phyloP scores from a whole-genome alignment of 2,113 vertebrate genomes.

The Rutilus rutilus region DNA sequence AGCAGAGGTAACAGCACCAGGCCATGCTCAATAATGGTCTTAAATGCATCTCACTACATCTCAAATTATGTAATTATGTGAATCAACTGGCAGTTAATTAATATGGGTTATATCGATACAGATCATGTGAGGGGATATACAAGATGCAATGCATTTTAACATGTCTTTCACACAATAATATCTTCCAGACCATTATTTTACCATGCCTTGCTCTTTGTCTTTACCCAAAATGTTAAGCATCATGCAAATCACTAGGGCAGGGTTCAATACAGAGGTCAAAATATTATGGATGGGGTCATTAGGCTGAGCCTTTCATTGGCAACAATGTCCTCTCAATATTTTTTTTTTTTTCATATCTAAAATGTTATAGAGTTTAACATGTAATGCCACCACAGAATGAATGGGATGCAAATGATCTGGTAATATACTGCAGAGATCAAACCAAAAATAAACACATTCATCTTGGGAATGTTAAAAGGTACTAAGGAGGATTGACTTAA shows the following conservation, averaged over 20 bases:
- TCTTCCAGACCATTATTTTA: constrained; percentile 9
- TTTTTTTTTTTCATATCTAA: not conserved
- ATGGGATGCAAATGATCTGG: constrained; percentile 3
- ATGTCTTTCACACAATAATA: not conserved
- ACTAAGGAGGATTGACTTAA: not conserved
- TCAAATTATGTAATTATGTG: not conserved
- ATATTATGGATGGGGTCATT: constrained; percentile 54
- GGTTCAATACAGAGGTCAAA: constrained; percentile 6
- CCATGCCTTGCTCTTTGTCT: not conserved
- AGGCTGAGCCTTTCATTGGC: constrained; percentile 75
- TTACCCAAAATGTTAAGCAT: constrained; percentile 10
- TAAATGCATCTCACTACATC: not conserved
- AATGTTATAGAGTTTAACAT: not conserved
- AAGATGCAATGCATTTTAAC: not conserved
- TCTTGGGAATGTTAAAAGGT: not conserved
- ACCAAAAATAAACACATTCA: not conserved
- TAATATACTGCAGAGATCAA: not conserved
- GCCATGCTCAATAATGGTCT: constrained; percentile 16
- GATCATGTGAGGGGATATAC: not conserved
- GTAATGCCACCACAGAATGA: constrained; percentile 6
- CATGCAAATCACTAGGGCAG: constrained; percentile 47
- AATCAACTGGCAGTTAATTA: not conserved
- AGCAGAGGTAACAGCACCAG: not conserved
- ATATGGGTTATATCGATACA: not conserved
- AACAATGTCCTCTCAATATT: not conserved